These are phyloP conservation scores for Mareca penelope DNA, from an alignment of 2,797 vertebrate genomes.

Conservation along the genomic window DNA sequence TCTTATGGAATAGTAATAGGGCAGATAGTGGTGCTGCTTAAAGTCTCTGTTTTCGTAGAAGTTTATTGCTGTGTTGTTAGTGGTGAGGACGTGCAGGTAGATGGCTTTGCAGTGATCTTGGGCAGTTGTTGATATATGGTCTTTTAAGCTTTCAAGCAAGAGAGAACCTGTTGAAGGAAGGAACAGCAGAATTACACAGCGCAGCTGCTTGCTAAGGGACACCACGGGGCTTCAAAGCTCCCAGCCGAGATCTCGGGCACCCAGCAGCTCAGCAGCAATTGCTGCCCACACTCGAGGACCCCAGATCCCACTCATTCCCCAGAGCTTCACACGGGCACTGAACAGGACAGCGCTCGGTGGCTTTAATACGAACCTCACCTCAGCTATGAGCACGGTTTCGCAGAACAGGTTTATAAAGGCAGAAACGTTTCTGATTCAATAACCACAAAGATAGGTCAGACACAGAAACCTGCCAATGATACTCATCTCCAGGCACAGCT, in stretches of 20 bases:
- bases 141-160: constrained; percentile 96
- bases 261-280: background rate
- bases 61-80: constrained; percentile 96
- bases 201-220: background rate
- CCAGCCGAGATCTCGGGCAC: background rate
- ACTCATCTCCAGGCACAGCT: background rate
- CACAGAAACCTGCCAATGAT: background rate
- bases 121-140: constrained; percentile 95
- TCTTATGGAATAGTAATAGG: constrained; percentile 98
- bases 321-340: too few relatives aligned
- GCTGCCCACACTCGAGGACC: background rate
- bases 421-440: background rate
- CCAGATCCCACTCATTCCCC: background rate
- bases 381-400: background rate
- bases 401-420: background rate
- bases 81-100: constrained; percentile 97
- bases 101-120: constrained; percentile 99
- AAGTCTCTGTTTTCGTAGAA: constrained; percentile 99
- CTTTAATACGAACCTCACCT: background rate
- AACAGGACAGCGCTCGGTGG: background rate
- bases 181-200: background rate
- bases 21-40: constrained; percentile 97
- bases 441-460: background rate
- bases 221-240: background rate
- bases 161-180: constrained; percentile 86